Conservation (phyloP, 1,140 invertebrate species). For the Rhynchophorus ferrugineus region DNA sequence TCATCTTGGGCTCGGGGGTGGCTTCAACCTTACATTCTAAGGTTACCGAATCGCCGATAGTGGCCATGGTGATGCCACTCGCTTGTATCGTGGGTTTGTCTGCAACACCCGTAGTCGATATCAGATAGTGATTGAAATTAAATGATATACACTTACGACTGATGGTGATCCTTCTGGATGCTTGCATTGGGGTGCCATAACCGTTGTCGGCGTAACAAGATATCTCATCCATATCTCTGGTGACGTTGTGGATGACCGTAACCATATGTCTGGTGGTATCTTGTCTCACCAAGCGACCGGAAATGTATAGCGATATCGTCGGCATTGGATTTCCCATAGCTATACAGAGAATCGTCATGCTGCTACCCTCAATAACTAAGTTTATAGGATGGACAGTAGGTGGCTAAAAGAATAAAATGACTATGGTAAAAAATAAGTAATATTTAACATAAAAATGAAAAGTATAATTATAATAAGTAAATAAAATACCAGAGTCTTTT, state of each 20-base stretch:
- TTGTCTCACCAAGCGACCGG: slow-evolving; percentile 64
- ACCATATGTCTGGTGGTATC: slow-evolving; percentile 74
- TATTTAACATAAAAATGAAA: neutral
- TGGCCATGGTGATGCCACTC: slow-evolving; percentile 64
- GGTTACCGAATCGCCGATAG: slow-evolving; percentile 60
- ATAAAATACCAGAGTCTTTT: too few species aligned
- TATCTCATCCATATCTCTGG: slow-evolving; percentile 71
- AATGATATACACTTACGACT: slow-evolving; percentile 57
- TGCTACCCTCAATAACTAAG: slow-evolving; percentile 70
- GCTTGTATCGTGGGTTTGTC: slow-evolving; percentile 68
- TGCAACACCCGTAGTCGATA: too few species aligned
- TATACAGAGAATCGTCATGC: slow-evolving; percentile 76
- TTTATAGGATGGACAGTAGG: slow-evolving; percentile 75
- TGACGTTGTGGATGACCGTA: slow-evolving; percentile 71
- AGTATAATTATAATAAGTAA: too few species aligned
- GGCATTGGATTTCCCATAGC: slow-evolving; percentile 74
- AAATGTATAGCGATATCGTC: slow-evolving; percentile 70
- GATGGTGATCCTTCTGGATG: slow-evolving; percentile 64
- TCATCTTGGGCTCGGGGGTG: slow-evolving; percentile 66
- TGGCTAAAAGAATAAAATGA: slow-evolving; percentile 46
- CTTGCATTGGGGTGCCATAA: slow-evolving; percentile 75
- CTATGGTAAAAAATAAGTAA: neutral
- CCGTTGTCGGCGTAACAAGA: slow-evolving; percentile 81
- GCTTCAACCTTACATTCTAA: slow-evolving; percentile 69
- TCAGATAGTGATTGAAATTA: too few species aligned